Percentiles rank a stretch among this genome's conserved stretches.
phyloP scores from a whole-genome alignment of 30 jellyfish, hydroid and myxozoan genomes.

The Rhopilema esculentum region DNA sequence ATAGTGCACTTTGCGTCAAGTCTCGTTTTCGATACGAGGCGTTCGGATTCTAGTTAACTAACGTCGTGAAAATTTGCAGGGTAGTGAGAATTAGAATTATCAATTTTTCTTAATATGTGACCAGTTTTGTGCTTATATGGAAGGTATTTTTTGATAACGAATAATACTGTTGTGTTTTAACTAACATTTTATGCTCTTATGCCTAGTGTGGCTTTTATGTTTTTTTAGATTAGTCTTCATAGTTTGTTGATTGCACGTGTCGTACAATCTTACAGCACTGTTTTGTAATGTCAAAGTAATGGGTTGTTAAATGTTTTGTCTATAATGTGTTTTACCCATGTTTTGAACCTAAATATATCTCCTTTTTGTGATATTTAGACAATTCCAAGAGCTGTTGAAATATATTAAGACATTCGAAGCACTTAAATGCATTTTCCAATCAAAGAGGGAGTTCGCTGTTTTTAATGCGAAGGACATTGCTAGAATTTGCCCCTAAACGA shows the following conservation, averaged over 20 bases:
- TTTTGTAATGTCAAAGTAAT: neutral
- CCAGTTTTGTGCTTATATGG: neutral
- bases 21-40: slow-evolving; percentile 5
- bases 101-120: neutral
- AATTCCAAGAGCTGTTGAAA: neutral
- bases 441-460: neutral
- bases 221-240: neutral
- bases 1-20: neutral
- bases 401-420: no score
- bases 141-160: slow-evolving; percentile 2
- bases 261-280: neutral
- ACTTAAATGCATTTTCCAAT: neutral
- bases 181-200: neutral
- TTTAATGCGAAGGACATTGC: neutral
- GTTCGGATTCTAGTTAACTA: neutral
- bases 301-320: neutral
- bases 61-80: neutral
- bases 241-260: neutral
- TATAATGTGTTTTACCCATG: neutral
- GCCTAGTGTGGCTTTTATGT: neutral
- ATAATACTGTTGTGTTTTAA: slow-evolving; percentile 22
- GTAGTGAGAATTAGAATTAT: neutral
- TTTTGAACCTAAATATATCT: neutral
- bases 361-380: neutral
- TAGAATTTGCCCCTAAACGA: no score